Evolutionary conservation across 2,888 invertebrate genomes (phyloP).

Genomic region (Zygothrica quintamaculata): DNA sequence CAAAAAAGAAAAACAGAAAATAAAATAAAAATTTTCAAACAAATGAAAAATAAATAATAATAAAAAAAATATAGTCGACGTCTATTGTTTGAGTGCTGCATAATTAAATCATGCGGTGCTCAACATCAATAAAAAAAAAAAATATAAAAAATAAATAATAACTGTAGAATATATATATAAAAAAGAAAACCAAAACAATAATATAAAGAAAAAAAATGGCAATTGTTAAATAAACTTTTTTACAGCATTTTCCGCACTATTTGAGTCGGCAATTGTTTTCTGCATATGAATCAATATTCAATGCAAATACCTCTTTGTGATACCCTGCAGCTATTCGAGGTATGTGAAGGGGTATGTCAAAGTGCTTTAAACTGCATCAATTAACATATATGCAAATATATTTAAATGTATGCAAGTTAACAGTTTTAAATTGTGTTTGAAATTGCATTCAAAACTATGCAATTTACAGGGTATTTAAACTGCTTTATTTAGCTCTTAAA

Average conservation of each 20-base stretch:
- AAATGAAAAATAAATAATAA: conserved; percentile 3
- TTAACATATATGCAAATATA: too few species aligned
- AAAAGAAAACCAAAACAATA: too few species aligned
- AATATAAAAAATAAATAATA: conserved; percentile 38
- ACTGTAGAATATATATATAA: too few species aligned
- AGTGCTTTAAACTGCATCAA: too few species aligned
- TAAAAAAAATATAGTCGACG: conserved; percentile 11
- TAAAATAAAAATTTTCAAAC: conserved; percentile 4
- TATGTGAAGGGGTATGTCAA: too few species aligned
- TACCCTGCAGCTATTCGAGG: too few species aligned
- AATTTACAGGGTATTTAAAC: too few species aligned
- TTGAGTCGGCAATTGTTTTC: conserved; percentile 67
- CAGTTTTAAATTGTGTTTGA: too few species aligned
- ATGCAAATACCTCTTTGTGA: conserved; percentile 30
- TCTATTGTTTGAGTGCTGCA: conserved; percentile 56
- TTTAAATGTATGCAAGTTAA: too few species aligned
- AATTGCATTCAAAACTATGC: too few species aligned
- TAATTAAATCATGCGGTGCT: conserved; percentile 66
- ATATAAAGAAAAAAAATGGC: conserved; percentile 11
- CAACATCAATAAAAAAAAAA: conserved; percentile 33
- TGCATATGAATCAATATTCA: conserved; percentile 70
- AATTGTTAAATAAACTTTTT: conserved; percentile 67
- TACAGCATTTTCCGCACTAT: conserved; percentile 71
- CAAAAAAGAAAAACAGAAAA: too few species aligned
- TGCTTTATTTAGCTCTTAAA: too few species aligned